Evolutionary conservation across 2,113 vertebrate species (phyloP), one percentile per base, ranked within the genome.

Genomic region (Dascyllus trimaculatus): DNA sequence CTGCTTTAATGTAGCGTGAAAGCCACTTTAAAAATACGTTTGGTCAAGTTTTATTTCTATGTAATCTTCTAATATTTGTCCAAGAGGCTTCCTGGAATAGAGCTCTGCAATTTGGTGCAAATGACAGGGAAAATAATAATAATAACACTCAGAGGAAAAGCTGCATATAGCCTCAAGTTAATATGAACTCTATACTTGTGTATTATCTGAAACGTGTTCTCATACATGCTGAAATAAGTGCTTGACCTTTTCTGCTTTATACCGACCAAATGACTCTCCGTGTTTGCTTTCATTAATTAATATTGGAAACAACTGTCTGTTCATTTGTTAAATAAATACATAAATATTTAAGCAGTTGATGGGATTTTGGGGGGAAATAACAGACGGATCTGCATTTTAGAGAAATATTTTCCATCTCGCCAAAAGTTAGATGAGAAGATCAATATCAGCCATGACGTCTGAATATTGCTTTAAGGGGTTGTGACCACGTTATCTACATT

Each of bases 51-150:
- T 54, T 52, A 51, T 54, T 54, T 69, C 5, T 14, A 1, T 15
- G 13, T 57, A 57, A 51, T 64, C 58, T 58, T 40, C 11, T 29
- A 13, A 66, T 46, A 1, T 17, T 53, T 53, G 54, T 59, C 60
- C 26, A 26, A 67, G 40, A 51, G 1, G 0, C 56, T 56, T 57
- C n/a, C 29, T 56, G 35, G 57, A 58, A 32, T 62, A 0, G 13
- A 21, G 18, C 14, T n/a, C 11, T 46, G 7, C 14, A 5, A 63
- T 68, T 58, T 78, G 17, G 32, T 52, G 46, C 2, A 59, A 69
- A 74, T 78, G 71, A 73, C 35, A 25, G 1, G 9, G 5, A 71
- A 60, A 64, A 21, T 43, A 29, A 19, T 35, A 35, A 35, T 35
- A 35, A 35, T 35, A 35, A 35, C 9, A 35, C 29, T 22, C 2